A percentile compares a stretch with the other conserved stretches of the same genome.
Conservation (phyloP, 2,888 invertebrate genomes). For the Mythimna vitellina region DNA sequence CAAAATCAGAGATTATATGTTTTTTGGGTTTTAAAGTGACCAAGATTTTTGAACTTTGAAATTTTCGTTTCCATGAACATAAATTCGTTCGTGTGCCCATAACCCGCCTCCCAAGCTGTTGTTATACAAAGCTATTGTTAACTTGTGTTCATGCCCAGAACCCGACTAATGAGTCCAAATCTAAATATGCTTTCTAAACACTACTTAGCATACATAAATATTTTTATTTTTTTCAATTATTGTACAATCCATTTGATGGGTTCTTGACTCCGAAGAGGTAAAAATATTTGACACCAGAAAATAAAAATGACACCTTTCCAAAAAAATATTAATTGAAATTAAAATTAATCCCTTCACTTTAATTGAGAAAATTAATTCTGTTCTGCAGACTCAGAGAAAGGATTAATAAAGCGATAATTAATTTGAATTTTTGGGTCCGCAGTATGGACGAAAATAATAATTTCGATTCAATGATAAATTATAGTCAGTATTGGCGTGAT, state of each 20-base stretch:
- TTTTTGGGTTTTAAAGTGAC: background rate
- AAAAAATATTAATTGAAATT: background rate
- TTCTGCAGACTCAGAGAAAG: slow-evolving; percentile 15
- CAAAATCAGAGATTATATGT: background rate
- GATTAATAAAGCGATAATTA: slow-evolving; percentile 32
- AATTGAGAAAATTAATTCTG: slow-evolving; percentile 22
- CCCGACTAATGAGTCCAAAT: too few relatives aligned
- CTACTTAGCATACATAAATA: too few relatives aligned
- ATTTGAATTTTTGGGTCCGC: slow-evolving; percentile 21
- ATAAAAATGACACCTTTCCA: background rate
- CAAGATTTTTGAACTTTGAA: background rate
- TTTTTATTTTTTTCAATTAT: too few relatives aligned
- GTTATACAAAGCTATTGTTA: too few relatives aligned
- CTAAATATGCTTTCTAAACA: too few relatives aligned
- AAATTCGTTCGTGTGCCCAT: too few relatives aligned
- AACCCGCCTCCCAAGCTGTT: too few relatives aligned
- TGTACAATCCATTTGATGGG: too few relatives aligned
- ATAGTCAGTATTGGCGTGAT: slow-evolving; percentile 46
- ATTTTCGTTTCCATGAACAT: too few relatives aligned
- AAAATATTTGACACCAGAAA: background rate
- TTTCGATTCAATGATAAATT: slow-evolving; percentile 30
- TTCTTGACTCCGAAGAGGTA: background rate
- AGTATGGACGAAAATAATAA: slow-evolving; percentile 3
- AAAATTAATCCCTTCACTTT: slow-evolving; percentile 9
- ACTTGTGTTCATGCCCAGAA: too few relatives aligned